Evolutionary conservation across 2,113 vertebrate species (phyloP), one percentile per base, ranked within the genome.

Genomic region (Serinus canaria): DNA sequence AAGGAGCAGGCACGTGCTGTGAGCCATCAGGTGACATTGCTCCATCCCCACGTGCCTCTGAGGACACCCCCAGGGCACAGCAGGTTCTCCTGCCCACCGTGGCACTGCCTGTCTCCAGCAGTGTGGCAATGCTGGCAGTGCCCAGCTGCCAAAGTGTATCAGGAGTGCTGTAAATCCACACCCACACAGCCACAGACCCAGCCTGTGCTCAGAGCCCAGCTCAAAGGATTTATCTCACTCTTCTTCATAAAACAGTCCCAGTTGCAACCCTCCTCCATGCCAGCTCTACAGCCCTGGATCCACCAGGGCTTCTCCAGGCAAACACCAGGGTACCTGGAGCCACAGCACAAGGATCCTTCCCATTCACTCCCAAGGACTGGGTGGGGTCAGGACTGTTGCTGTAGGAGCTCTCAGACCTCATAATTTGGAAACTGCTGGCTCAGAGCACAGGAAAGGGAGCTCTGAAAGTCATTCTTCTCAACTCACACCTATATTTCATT

Each of bases 201-300:
- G 28, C 31, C 33, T 58, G 20, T 28, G 43, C 67, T 30, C 83
- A 52, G 76, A 28, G 46, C 77, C 52, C 68, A 64, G 62, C 50
- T 76, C 72, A 49, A 50, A 74, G 59, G 55, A 50, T 19, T 3
- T 59, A 50, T 23, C 67, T 52, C 10, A 0, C 39, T 79, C 13
- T 52, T 31, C 27, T 43, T 67, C 7, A 52, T 24, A 7, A 81
- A 87, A 56, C 4, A 52, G 4, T 13, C 46, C 47, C 21, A 52
- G 22, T 0, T 49, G 16, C 1, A 11, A 4, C 37, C 60, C 49
- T 10, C 70, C 33, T 73, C 72, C 52, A 1, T 8, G 8, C 10
- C 55, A 43, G 23, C 15, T 25, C 58, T 23, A 37, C 72, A 70
- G 68, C 1, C 2, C 63, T 9, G 56, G 68, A 83, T 50, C 7